phyloP scores from a whole-genome alignment of 2,113 vertebrate species.

The Puntigrus tetrazona region DNA sequence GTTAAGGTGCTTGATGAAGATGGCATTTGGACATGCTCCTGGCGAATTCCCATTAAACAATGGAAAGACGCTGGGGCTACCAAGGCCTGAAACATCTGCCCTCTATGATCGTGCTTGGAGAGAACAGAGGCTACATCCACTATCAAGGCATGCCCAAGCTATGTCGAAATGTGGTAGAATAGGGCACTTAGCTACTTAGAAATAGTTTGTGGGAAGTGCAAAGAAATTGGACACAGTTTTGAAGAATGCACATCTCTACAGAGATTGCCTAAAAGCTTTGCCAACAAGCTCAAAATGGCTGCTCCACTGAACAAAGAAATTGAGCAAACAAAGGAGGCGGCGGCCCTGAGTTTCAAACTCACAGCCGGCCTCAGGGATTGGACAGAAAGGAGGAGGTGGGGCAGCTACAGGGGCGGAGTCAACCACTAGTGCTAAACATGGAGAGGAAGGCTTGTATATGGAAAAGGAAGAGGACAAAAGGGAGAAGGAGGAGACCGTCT shows the following conservation, averaged over 20 bases:
- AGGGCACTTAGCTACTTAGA: not conserved
- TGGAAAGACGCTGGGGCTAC: slow-evolving; percentile 34
- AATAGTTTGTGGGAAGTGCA: not conserved
- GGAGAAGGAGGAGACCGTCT: not conserved
- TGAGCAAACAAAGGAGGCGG: not conserved
- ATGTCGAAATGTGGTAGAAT: slow-evolving; percentile 5
- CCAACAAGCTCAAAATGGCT: slow-evolving; percentile 22
- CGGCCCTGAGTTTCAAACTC: not conserved
- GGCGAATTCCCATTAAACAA: not conserved
- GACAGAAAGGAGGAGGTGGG: not conserved
- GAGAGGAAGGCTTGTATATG: too few species aligned
- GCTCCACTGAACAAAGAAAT: not conserved
- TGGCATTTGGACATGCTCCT: too few species aligned
- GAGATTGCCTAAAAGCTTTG: slow-evolving; percentile 39
- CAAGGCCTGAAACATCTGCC: slow-evolving; percentile 39
- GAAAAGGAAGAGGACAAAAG: not conserved
- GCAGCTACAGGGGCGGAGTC: not conserved
- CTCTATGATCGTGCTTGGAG: slow-evolving; percentile 30
- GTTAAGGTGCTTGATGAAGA: not conserved
- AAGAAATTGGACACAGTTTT: slow-evolving; percentile 42
- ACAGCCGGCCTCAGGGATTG: not conserved
- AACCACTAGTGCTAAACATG: not conserved
- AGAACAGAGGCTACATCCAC: slow-evolving; percentile 33
- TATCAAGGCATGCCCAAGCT: slow-evolving; percentile 34
- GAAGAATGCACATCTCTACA: slow-evolving; percentile 31